Percentiles rank a stretch among this genome's conserved stretches.
Evolutionary conservation across 2,888 invertebrate genomes (phyloP).

Genomic region (Allygus modestus): DNA sequence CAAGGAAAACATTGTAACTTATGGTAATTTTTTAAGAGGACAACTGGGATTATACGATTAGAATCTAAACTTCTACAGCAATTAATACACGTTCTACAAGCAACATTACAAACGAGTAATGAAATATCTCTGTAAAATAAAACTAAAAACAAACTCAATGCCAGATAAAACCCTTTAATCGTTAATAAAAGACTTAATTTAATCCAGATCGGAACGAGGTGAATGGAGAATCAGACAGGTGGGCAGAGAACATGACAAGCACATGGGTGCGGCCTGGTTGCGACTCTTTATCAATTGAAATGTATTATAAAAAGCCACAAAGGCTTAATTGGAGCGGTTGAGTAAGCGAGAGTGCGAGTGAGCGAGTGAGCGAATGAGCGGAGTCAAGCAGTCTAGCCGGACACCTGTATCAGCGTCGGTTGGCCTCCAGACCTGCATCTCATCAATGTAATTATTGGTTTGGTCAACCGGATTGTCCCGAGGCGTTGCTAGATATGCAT

Average conservation of each 20-base stretch:
- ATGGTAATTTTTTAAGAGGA: too few species aligned
- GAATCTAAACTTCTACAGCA: too few species aligned
- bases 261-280: constrained; percentile 17
- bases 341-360: constrained; percentile 36
- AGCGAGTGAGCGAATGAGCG: constrained; percentile 42
- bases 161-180: constrained; percentile 10
- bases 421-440: constrained; percentile 55
- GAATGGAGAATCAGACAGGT: constrained; percentile 31
- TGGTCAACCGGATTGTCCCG: constrained; percentile 18
- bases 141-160: neutral
- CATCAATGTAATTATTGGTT: constrained; percentile 55
- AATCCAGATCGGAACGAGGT: constrained; percentile 19
- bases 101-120: too few species aligned
- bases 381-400: constrained; percentile 40
- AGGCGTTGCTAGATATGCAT: constrained; percentile 34
- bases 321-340: constrained; percentile 47
- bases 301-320: constrained; percentile 44
- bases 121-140: neutral
- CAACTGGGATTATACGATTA: too few species aligned
- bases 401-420: constrained; percentile 48
- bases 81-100: too few species aligned
- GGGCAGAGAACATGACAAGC: constrained; percentile 37
- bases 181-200: constrained; percentile 19
- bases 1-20: too few species aligned
- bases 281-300: constrained; percentile 45